Conservation (phyloP, 2,888 invertebrate species). For the Chironomus riparius region DNA sequence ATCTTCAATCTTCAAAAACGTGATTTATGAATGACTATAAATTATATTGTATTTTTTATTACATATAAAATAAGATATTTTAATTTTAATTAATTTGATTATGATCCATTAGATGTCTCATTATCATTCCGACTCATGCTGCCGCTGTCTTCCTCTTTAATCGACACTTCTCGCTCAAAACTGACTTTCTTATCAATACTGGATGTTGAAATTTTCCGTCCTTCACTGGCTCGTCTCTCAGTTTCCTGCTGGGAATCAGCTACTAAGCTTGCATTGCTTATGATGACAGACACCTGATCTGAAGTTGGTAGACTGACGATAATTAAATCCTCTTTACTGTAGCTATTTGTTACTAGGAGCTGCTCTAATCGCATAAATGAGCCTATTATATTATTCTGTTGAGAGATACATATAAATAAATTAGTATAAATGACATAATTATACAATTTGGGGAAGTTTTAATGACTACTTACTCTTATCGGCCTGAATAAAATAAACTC, state of each 20-base stretch:
- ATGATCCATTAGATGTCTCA: not conserved
- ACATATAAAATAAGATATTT: not conserved
- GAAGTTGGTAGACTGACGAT: constrained; percentile 85
- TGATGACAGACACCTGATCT: constrained; percentile 84
- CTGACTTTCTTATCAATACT: constrained; percentile 33
- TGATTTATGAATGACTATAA: not conserved
- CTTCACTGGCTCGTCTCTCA: constrained; percentile 6
- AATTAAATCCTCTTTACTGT: constrained; percentile 69
- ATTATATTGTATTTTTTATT: not conserved
- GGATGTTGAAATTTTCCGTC: constrained; percentile 36
- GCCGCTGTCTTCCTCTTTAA: constrained; percentile 2
- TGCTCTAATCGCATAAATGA: constrained; percentile 79
- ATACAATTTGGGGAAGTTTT: not conserved
- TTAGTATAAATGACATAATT: constrained; percentile 19
- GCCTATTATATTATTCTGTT: constrained; percentile 77
- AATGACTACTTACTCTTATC: constrained; percentile 56
- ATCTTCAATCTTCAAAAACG: not conserved
- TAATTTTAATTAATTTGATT: not conserved
- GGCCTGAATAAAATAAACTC: constrained; percentile 94
- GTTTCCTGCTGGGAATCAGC: constrained; percentile 35
- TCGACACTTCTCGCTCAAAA: constrained; percentile 30
- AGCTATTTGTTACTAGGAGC: constrained; percentile 61
- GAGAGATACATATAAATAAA: constrained; percentile 32
- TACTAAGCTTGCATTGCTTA: constrained; percentile 69
- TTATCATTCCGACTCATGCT: not conserved